phyloP scores from a whole-genome alignment of 2,888 invertebrate species.

The Patella ulyssiponensis region DNA sequence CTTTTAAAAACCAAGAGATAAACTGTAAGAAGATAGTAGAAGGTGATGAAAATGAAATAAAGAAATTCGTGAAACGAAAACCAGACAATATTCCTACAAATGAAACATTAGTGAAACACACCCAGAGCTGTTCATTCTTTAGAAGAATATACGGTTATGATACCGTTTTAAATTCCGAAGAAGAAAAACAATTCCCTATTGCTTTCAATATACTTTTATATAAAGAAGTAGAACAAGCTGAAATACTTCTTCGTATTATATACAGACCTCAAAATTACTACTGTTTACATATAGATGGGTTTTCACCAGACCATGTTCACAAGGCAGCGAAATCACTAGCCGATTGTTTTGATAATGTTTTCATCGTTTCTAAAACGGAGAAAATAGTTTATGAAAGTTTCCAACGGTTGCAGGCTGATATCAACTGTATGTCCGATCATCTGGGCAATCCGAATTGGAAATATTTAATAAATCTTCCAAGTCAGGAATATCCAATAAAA shows the following conservation, averaged over 20 bases:
- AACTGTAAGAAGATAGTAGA: background rate
- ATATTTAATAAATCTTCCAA: conserved; percentile 70
- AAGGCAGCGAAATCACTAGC: conserved; percentile 51
- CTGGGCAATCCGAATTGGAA: conserved; percentile 57
- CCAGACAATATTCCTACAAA: background rate
- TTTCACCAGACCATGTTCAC: conserved; percentile 46
- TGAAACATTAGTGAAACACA: background rate
- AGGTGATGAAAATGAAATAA: background rate
- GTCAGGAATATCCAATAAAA: conserved; percentile 68
- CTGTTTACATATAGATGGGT: conserved; percentile 69
- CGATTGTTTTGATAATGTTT: conserved; percentile 68
- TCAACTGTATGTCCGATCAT: conserved; percentile 69
- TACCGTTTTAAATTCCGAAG: conserved; percentile 28
- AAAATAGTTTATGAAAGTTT: conserved; percentile 67
- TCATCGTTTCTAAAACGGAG: conserved; percentile 64
- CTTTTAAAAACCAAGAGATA: background rate
- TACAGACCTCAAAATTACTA: conserved; percentile 67
- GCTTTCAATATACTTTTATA: conserved; percentile 66
- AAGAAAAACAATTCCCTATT: conserved; percentile 60
- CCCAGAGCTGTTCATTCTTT: conserved; percentile 53
- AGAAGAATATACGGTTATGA: conserved; percentile 42
- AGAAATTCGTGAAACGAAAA: background rate
- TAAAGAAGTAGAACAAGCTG: conserved; percentile 60
- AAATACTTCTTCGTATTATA: conserved; percentile 59
- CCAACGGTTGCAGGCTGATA: conserved; percentile 65